Evolutionary conservation across 1,140 invertebrate species (phyloP).

Genomic region (Stegodyphus mimosarum): DNA sequence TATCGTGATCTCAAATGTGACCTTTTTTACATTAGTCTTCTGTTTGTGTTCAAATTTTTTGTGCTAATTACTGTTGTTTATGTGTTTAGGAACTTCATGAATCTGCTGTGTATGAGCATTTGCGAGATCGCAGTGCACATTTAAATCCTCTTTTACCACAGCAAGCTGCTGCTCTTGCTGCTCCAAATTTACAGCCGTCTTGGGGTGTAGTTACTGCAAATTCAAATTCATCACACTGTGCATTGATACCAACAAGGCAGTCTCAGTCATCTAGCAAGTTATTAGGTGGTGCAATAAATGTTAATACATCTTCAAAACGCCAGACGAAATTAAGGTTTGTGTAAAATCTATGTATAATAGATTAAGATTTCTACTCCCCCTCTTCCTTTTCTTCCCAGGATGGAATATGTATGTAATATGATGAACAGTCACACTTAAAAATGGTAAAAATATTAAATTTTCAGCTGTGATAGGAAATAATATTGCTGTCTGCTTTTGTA

Average conservation of each 20-base stretch:
- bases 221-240: constrained; percentile 43
- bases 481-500: too few relatives aligned
- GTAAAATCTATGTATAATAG: background rate
- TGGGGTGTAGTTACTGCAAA: constrained; percentile 58
- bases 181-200: constrained; percentile 56
- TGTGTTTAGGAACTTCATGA: constrained; percentile 60
- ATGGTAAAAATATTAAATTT: too few relatives aligned
- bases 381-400: too few relatives aligned
- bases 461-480: too few relatives aligned
- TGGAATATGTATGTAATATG: too few relatives aligned
- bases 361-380: too few relatives aligned
- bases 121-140: constrained; percentile 64
- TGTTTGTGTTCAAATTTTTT: background rate
- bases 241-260: constrained; percentile 27
- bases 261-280: constrained; percentile 46
- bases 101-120: constrained; percentile 59
- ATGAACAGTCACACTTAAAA: too few relatives aligned
- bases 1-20: background rate
- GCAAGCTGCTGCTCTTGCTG: constrained; percentile 52
- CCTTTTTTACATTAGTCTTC: background rate
- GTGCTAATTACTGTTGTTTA: background rate
- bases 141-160: constrained; percentile 60
- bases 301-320: constrained; percentile 51
- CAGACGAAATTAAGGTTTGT: constrained; percentile 54
- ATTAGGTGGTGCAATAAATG: background rate